A percentile compares a stretch with the other conserved stretches of the same genome.
Evolutionary conservation across 2,888 invertebrate species (phyloP).

Genomic region (Pseudeuparius sepicola): DNA sequence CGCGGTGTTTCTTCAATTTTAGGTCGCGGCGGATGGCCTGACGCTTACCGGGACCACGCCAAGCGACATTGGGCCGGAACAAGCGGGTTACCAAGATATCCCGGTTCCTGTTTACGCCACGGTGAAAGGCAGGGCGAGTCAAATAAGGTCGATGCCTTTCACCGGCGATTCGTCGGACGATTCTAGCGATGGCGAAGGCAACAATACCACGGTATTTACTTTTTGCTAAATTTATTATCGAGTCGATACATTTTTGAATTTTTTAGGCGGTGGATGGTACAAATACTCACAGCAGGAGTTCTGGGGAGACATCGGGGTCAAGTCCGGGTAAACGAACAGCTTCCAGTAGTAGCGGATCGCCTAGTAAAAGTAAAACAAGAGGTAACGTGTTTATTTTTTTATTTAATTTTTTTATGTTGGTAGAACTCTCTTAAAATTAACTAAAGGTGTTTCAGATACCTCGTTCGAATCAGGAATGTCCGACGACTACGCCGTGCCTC

Average conservation of each 20-base stretch:
- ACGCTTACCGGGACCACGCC: slow-evolving; percentile 38
- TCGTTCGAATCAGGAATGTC: slow-evolving; percentile 91
- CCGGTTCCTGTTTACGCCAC: slow-evolving; percentile 93
- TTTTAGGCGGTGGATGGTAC: slow-evolving; percentile 37
- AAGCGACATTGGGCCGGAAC: slow-evolving; percentile 38
- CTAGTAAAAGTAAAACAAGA: slow-evolving; percentile 69
- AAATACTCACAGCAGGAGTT: slow-evolving; percentile 71
- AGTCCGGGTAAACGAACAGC: slow-evolving; percentile 67
- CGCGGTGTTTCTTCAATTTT: too few species aligned
- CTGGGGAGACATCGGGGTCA: slow-evolving; percentile 75
- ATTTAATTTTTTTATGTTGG: slow-evolving; percentile 9
- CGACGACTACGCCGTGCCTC: slow-evolving; percentile 94
- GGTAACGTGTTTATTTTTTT: slow-evolving; percentile 41
- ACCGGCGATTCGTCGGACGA: slow-evolving; percentile 92
- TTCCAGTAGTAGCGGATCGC: slow-evolving; percentile 66
- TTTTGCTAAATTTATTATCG: not conserved
- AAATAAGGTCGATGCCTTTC: slow-evolving; percentile 92
- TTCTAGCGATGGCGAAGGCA: slow-evolving; percentile 83
- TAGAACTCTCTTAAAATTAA: slow-evolving; percentile 24
- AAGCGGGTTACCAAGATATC: slow-evolving; percentile 78
- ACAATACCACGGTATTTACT: slow-evolving; percentile 37
- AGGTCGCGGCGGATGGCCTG: slow-evolving; percentile 48
- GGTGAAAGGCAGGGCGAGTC: slow-evolving; percentile 91
- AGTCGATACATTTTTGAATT: slow-evolving; percentile 5
- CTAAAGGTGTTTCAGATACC: slow-evolving; percentile 59